Percentiles rank a stretch among this genome's conserved stretches.
Evolutionary conservation across 1,140 invertebrate genomes (phyloP).

Genomic region (Drosophila bipectinata): DNA sequence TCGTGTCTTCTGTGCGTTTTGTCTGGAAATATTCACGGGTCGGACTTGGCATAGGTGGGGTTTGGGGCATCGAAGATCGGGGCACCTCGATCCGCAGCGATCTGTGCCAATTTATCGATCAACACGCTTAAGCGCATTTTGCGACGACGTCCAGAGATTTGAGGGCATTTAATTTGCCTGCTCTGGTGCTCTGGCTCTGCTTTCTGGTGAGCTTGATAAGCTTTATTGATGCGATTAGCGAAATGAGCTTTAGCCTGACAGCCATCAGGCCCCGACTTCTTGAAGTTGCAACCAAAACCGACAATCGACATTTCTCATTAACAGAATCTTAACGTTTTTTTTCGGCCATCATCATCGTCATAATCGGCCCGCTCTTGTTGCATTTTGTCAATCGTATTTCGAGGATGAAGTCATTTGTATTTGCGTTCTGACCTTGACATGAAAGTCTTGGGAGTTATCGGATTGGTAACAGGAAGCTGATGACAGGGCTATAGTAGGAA

Average conservation of each 20-base stretch:
- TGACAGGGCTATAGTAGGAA: conserved; percentile 15
- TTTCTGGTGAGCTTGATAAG: conserved; percentile 68
- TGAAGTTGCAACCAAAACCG: conserved; percentile 51
- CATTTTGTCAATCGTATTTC: conserved; percentile 65
- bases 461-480: conserved; percentile 28
- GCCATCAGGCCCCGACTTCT: conserved; percentile 26
- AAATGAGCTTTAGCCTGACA: conserved; percentile 70
- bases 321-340: conserved; percentile 52
- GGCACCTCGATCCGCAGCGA: conserved; percentile 17
- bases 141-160: conserved; percentile 51
- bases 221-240: conserved; percentile 82
- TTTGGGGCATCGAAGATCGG: conserved; percentile 4
- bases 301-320: conserved; percentile 81
- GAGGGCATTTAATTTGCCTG: conserved; percentile 57
- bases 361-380: conserved; percentile 49
- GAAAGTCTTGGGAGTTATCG: conserved; percentile 21
- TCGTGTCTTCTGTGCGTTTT: conserved; percentile 73
- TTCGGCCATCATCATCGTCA: conserved; percentile 49
- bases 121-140: conserved; percentile 75
- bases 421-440: conserved; percentile 51
- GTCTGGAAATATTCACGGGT: conserved; percentile 20
- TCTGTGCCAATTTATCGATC: conserved; percentile 78
- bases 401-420: conserved; percentile 57
- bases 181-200: conserved; percentile 3
- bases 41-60: background rate